Evolutionary conservation across 2,888 invertebrate species (phyloP).

Genomic region (Tinea pellionella): DNA sequence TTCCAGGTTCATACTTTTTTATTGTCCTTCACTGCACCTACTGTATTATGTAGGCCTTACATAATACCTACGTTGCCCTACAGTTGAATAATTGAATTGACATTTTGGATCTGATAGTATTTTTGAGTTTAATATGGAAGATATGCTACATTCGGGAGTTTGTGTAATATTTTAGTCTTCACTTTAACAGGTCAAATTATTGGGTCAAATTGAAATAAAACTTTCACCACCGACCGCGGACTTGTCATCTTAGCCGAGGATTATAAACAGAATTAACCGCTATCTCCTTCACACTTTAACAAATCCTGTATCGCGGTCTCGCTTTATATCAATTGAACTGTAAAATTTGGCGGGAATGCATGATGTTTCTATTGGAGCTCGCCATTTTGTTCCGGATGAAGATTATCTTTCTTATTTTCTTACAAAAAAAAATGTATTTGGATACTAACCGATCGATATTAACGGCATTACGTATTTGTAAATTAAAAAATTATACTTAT

Average conservation of each 20-base stretch:
- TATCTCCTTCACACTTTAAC: conserved; percentile 2
- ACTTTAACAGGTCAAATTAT: background rate
- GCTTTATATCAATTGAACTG: background rate
- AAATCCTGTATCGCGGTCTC: background rate
- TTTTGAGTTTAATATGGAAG: no score
- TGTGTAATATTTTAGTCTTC: background rate
- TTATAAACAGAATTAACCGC: background rate
- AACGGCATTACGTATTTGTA: no score
- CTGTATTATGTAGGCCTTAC: no score
- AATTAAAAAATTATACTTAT: no score
- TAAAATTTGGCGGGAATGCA: conserved; percentile 3
- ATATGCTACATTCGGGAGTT: no score
- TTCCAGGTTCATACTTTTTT: background rate
- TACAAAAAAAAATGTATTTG: background rate
- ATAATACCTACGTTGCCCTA: no score
- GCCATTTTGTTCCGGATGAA: background rate
- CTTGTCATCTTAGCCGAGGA: conserved; percentile 7
- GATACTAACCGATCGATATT: background rate
- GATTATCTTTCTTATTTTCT: background rate
- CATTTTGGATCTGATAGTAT: no score
- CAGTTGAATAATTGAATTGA: no score
- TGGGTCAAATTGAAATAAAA: background rate
- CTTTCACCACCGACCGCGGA: conserved; percentile 7
- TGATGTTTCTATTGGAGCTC: conserved; percentile 1
- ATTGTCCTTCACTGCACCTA: background rate